phyloP scores from a whole-genome alignment of 2,113 vertebrate species.

The Merops nubicus region DNA sequence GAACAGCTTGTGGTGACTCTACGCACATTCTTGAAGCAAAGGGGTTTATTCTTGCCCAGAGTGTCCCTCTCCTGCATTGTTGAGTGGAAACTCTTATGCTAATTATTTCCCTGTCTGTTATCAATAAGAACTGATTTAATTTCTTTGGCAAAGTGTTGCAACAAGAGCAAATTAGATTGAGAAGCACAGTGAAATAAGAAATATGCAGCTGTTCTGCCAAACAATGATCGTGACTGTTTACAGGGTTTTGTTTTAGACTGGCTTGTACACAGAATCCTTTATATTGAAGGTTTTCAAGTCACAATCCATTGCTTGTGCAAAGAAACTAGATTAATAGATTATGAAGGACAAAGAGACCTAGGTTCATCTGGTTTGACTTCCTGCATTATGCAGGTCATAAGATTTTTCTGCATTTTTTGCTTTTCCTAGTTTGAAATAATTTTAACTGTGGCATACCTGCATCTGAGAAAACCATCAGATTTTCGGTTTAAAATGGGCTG shows the following conservation, averaged over 20 bases:
- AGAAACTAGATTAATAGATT: conserved; percentile 44
- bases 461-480: not conserved
- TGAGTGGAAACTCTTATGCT: conserved; percentile 33
- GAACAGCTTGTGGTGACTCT: not conserved
- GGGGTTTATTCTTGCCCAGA: conserved; percentile 39
- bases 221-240: conserved; percentile 46
- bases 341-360: conserved; percentile 24
- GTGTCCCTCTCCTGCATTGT: conserved; percentile 8
- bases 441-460: not conserved
- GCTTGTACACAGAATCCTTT: conserved; percentile 57
- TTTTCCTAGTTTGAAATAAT: not conserved
- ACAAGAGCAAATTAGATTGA: conserved; percentile 50
- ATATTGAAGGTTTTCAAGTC: conserved; percentile 18
- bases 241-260: conserved; percentile 20
- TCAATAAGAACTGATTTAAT: conserved; percentile 60
- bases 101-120: conserved; percentile 52
- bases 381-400: not conserved
- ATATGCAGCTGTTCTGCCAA: conserved; percentile 50
- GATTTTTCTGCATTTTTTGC: not conserved
- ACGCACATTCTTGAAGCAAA: conserved; percentile 23
- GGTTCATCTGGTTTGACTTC: conserved; percentile 25
- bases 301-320: conserved; percentile 51
- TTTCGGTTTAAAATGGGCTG: not conserved
- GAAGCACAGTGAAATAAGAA: conserved; percentile 54
- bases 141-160: conserved; percentile 55